Evolutionary conservation across 2,797 vertebrate genomes (phyloP), one percentile per base, ranked within the genome.

Genomic region (Urophycis tenuis): DNA sequence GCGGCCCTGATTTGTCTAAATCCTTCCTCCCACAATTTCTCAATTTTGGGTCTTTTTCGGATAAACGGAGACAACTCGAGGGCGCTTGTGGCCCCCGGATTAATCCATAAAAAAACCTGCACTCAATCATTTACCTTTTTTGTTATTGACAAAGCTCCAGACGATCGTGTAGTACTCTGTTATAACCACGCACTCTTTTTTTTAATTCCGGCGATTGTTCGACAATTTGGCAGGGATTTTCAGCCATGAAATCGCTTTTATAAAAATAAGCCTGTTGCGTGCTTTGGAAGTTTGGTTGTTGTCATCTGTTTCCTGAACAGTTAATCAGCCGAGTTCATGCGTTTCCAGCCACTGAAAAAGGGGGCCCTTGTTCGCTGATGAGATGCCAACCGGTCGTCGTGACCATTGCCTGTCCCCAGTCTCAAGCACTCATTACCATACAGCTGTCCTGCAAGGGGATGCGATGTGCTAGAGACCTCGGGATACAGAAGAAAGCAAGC

Each of bases 391-490:
- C 92, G 86, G 93, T 92, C 93, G 92, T 92, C 93, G 94, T 93
- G 93, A 94, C 92, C 92, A 92, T 92, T 91, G 94, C 93, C 91
- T 92, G 93, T 95, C 94, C 95, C 93, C 91, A 92, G 93, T 94
- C 88, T 93, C 94, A 95, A 82, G 83, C 87, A 85, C 95, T 95
- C 94, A 99, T 99, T 99, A 95, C 91, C 97, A 99, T 99, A 99
- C 98, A 99, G 98, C 98, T 98, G 97, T 95, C 93, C 91, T 93
- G 60, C 93, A n/a, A 94, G 92, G 91, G 91, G 90, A 91, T 89
- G 90, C 85, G 85, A 85, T 80, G 84, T 94, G 93, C 93, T 88
- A 92, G 92, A 92, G 93, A 92, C 82, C 87, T 87, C 75, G 77
- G 87, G 82, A 86, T 79, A 82, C 82, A 73, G 85, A 83, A 81